These are phyloP conservation scores for Dicerorhinus sumatrensis DNA, from an alignment of 2,113 vertebrate species.

Conservation along the genomic window DNA sequence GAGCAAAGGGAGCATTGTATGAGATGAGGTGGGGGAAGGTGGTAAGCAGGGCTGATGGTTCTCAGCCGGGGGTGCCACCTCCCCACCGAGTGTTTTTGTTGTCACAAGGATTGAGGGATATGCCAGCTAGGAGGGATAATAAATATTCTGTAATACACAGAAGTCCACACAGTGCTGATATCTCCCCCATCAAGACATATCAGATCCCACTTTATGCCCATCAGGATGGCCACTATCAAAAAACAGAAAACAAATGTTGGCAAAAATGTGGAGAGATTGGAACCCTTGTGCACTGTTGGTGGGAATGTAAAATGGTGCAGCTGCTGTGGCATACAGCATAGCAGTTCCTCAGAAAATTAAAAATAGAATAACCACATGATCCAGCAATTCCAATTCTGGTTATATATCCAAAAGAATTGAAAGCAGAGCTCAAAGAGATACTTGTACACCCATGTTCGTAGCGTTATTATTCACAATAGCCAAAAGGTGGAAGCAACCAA, in stretches of 20 bases:
- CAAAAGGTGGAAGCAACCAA: background rate
- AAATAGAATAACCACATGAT: background rate
- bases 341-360: background rate
- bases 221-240: too few relatives aligned
- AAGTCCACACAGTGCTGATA: background rate
- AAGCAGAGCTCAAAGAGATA: background rate
- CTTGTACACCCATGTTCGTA: background rate
- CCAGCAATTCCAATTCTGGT: background rate
- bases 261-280: background rate
- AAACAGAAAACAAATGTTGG: background rate
- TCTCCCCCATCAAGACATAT: background rate
- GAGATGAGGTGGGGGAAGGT: too few relatives aligned
- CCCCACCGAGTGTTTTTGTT: background rate
- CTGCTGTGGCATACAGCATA: background rate
- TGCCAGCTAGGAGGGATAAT: background rate
- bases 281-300: background rate
- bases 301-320: fast-evolving
- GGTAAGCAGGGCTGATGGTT: background rate
- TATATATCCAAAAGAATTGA: background rate
- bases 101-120: background rate
- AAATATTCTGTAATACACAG: background rate
- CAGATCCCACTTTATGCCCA: background rate
- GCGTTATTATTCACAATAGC: background rate
- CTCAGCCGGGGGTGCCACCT: background rate
- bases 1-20: fast-evolving